Conservation (phyloP, 2,888 invertebrate genomes). For the Chymomyza fuscimana region DNA sequence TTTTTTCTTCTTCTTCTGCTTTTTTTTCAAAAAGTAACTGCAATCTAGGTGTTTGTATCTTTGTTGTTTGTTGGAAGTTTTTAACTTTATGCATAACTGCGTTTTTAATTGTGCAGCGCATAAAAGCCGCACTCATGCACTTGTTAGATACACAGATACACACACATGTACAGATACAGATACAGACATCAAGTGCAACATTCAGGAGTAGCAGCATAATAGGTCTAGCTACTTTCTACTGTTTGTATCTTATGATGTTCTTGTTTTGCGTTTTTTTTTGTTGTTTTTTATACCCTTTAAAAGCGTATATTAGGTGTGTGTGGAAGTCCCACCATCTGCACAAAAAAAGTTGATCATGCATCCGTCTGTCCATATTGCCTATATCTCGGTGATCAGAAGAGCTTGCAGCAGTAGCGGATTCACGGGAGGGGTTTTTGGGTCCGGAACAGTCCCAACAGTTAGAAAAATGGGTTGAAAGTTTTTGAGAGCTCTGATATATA, state of each 20-base stretch:
- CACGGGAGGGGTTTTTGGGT: too few relatives aligned
- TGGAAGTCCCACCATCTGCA: too few relatives aligned
- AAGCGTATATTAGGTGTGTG: not conserved
- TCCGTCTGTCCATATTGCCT: too few relatives aligned
- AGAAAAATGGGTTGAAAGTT: too few relatives aligned
- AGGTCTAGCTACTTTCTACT: conserved; percentile 1
- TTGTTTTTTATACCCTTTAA: too few relatives aligned
- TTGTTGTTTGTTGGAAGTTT: not conserved
- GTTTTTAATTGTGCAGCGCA: conserved; percentile 73
- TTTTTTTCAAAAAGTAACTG: conserved; percentile 5
- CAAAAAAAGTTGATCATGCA: too few relatives aligned
- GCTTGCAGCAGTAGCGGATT: too few relatives aligned
- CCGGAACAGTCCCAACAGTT: too few relatives aligned
- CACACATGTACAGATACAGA: conserved; percentile 8
- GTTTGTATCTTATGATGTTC: not conserved
- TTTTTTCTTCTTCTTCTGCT: too few relatives aligned
- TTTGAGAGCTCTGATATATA: too few relatives aligned
- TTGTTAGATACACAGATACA: conserved; percentile 42
- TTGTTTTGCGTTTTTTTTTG: too few relatives aligned
- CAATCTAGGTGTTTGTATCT: conserved; percentile 5
- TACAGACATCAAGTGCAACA: conserved; percentile 29
- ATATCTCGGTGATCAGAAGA: too few relatives aligned
- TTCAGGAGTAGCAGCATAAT: conserved; percentile 26
- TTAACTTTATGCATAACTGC: conserved; percentile 59
- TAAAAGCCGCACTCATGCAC: conserved; percentile 69